Base-by-base conservation (phyloP, 2,888 invertebrate species). In the Litoditis marina region DNA sequence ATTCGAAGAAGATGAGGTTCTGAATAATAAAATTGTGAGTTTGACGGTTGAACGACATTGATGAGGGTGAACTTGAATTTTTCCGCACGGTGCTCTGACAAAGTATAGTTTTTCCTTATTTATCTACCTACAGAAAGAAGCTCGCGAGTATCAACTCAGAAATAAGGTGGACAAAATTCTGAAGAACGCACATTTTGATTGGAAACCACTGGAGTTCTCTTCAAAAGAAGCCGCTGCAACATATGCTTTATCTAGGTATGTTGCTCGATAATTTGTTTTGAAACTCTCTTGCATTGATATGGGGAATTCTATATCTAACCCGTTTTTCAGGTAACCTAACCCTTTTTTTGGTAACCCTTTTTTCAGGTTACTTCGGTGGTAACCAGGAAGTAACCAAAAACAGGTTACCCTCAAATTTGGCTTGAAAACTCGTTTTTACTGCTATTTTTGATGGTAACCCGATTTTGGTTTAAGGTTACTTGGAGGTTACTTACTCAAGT, bases 181-280 rank as follows among this genome's bases (percentile, higher is more conserved):
- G 64, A 78, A 75, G 57, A 69, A 74, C 44, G 65, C 69, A 4
- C 63, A 68, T 16, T 81, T 69, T 65, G 79, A 80, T 34, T 81
- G 81, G 81, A 78, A 72, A 47, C 78, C 81, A 8, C 54, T 81
- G 47, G 76, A 73, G 42, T 71, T 80, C 49, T 56, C 68, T 2
- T 56, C 62, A 7, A 68, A 67, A 51, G 78, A 80, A 52, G 66
- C 67, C 0, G 75, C 78, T 1, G 70, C 69, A 4, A 53, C 73
- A 3, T 81, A 78, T 59, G 76, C 78, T 4, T 63, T 81, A 4
- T 71, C 78, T 16, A 66, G 75, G 73, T 77, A 32, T 2, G n/a
- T 7, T 8, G 11, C n/a, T n/a, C n/a, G n/a, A n/a, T n/a, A n/a
- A n/a, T n/a, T n/a, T n/a, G n/a, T n/a, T n/a, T n/a, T n/a, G n/a